phyloP scores from a whole-genome alignment of 2,797 vertebrate species.

The Etheostoma nigrum region DNA sequence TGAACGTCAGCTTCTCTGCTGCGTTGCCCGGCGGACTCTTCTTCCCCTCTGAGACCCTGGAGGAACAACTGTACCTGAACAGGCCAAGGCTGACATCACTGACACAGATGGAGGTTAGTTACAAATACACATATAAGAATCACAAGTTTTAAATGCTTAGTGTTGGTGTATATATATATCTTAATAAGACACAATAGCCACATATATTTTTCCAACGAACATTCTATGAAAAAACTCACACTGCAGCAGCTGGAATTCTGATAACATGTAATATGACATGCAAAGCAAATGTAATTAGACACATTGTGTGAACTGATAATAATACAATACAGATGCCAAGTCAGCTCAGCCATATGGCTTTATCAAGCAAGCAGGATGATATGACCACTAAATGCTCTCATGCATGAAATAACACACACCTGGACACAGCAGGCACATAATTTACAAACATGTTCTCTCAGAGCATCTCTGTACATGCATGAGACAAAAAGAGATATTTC shows the following conservation, averaged over 20 bases:
- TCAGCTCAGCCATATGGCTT: conserved; percentile 46
- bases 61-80: conserved; percentile 98
- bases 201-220: neutral
- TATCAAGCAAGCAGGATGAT: conserved; percentile 47
- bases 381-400: conserved; percentile 42
- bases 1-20: conserved; percentile 97
- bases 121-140: neutral
- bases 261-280: neutral
- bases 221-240: neutral
- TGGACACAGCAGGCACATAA: conserved; percentile 33
- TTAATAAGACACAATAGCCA: neutral
- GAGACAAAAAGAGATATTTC: conserved; percentile 7
- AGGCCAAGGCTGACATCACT: conserved; percentile 91
- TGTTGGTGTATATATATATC: neutral
- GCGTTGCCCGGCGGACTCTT: conserved; percentile 90
- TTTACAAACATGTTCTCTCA: conserved; percentile 1
- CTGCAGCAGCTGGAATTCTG: conserved; percentile 30
- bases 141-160: neutral
- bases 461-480: conserved; percentile 10
- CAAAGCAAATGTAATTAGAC: neutral
- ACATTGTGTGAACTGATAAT: conserved; percentile 32
- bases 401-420: conserved; percentile 64
- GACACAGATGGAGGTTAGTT: conserved; percentile 91
- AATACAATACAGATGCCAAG: conserved; percentile 44
- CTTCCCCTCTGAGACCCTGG: conserved; percentile 96